Evolutionary conservation across 2,888 invertebrate genomes (phyloP).

Genomic region (Tinea trinotella): DNA sequence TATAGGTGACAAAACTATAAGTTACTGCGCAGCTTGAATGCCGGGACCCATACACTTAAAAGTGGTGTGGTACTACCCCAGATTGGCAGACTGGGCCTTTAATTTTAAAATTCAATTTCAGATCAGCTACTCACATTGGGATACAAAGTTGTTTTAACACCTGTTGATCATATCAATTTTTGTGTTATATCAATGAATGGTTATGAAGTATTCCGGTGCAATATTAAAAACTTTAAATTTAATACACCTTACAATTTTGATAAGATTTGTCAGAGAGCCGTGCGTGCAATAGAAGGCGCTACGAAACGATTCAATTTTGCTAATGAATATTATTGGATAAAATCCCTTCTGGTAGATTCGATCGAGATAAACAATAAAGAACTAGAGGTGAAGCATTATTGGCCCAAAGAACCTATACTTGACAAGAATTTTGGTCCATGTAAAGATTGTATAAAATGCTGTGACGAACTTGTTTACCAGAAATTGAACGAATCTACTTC

Average conservation of each 20-base stretch:
- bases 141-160: constrained; percentile 40
- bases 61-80: too few relatives aligned
- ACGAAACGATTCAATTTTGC: constrained; percentile 37
- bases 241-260: constrained; percentile 39
- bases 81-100: too few relatives aligned
- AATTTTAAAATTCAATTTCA: constrained; percentile 26
- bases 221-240: constrained; percentile 44
- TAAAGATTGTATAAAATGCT: constrained; percentile 32
- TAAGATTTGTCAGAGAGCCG: constrained; percentile 40
- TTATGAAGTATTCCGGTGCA: constrained; percentile 54
- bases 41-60: too few relatives aligned
- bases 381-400: constrained; percentile 40
- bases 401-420: constrained; percentile 30
- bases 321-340: constrained; percentile 40
- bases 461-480: constrained; percentile 25
- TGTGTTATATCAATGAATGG: constrained; percentile 51
- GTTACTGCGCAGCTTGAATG: too few relatives aligned
- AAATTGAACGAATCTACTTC: too few relatives aligned
- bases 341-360: constrained; percentile 34
- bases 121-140: constrained; percentile 44
- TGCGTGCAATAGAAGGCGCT: constrained; percentile 39
- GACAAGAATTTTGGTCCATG: constrained; percentile 26
- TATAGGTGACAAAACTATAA: too few relatives aligned
- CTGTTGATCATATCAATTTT: constrained; percentile 39
- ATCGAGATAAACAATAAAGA: constrained; percentile 29